These are phyloP conservation scores for Nycticorax nycticorax DNA, from an alignment of 2,113 vertebrate species.

Conservation along the genomic window DNA sequence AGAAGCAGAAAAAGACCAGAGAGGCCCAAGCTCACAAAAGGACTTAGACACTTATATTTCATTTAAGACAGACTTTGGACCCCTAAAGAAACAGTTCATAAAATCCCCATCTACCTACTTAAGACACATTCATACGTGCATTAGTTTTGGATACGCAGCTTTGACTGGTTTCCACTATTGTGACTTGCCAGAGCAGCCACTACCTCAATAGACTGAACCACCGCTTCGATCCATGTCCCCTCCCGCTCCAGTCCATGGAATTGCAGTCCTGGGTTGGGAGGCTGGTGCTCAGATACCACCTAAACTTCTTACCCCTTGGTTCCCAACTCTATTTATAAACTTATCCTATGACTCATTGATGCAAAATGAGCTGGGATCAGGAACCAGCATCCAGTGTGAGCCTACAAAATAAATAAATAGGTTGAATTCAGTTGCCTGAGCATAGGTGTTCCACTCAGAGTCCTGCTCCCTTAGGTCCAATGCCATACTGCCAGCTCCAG, in stretches of 20 bases:
- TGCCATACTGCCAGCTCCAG: background rate
- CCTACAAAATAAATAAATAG: background rate
- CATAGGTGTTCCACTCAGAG: no score
- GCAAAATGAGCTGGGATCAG: background rate
- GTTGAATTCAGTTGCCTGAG: background rate
- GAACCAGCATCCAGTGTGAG: background rate
- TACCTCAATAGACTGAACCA: background rate
- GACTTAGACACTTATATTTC: background rate
- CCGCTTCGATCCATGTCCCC: rapidly evolving
- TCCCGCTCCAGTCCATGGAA: background rate
- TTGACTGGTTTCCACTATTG: background rate
- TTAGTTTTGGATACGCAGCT: background rate
- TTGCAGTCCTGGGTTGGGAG: background rate
- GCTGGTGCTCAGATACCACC: background rate
- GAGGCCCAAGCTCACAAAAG: background rate
- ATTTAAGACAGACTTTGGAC: background rate
- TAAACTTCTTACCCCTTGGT: background rate
- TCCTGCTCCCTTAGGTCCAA: background rate
- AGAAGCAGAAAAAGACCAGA: background rate
- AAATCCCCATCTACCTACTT: background rate
- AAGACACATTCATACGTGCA: background rate
- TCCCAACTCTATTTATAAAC: background rate
- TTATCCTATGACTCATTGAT: background rate
- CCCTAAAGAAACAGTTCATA: conserved; percentile 13
- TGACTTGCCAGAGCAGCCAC: background rate